Percentiles rank a stretch among this genome's conserved stretches.
phyloP scores from a whole-genome alignment of 2,888 invertebrate species.

The Opisthograptis luteolata region DNA sequence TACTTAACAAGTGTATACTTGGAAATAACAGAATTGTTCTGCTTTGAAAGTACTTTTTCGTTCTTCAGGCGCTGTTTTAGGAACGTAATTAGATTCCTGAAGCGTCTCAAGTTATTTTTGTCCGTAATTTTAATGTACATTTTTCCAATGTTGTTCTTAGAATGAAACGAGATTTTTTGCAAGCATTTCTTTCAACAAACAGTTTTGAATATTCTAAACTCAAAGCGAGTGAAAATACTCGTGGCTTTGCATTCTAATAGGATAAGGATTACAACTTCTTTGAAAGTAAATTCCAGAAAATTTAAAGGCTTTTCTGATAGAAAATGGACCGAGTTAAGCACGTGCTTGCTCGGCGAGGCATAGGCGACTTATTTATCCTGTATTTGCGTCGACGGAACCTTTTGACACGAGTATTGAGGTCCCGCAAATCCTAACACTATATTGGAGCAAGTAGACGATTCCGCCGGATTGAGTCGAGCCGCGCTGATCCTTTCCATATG shows the following conservation, averaged over 20 bases:
- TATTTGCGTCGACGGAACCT: constrained; percentile 33
- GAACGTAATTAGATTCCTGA: no score
- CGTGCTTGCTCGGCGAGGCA: background rate
- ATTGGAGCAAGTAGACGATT: constrained; percentile 33
- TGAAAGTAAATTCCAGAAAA: constrained; percentile 2
- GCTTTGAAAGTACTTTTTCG: no score
- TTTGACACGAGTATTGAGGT: constrained; percentile 33
- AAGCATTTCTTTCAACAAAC: no score
- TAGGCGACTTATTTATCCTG: constrained; percentile 24
- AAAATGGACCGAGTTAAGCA: background rate
- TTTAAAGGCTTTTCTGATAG: constrained; percentile 11
- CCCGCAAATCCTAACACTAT: constrained; percentile 33
- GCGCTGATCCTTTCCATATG: constrained; percentile 27
- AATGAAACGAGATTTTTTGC: no score
- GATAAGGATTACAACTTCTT: background rate
- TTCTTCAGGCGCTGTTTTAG: no score
- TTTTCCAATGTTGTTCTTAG: no score
- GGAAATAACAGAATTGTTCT: no score
- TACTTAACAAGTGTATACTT: background rate
- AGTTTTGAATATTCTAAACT: no score
- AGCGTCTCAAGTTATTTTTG: no score
- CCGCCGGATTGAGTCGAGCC: constrained; percentile 38
- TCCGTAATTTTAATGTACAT: no score
- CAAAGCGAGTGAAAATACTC: constrained; percentile 3
- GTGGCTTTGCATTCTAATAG: background rate